These are phyloP conservation scores for Ochlodes sylvanus DNA, from an alignment of 2,888 invertebrate genomes.

Conservation along the genomic window DNA sequence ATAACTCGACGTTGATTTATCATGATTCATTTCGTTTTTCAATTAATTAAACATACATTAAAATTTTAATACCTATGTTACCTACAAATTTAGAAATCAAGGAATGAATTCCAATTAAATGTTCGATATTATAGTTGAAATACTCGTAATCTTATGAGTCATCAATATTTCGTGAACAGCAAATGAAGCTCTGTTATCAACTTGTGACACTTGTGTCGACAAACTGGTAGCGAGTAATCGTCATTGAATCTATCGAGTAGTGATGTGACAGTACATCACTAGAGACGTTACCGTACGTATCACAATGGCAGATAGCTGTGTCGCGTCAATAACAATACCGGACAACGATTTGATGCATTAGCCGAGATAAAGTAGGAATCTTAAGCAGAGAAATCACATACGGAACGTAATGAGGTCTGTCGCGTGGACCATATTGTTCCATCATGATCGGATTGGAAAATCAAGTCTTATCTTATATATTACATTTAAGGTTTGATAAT, in stretches of 20 bases:
- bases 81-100: neutral
- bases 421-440: conserved; percentile 53
- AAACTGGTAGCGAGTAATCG: neutral
- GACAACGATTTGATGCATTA: conserved; percentile 82
- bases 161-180: neutral
- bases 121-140: neutral
- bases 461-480: conserved; percentile 39
- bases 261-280: conserved; percentile 11
- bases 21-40: too few relatives aligned
- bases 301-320: conserved; percentile 49
- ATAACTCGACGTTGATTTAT: too few relatives aligned
- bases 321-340: conserved; percentile 78
- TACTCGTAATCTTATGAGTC: neutral
- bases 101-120: neutral
- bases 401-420: conserved; percentile 54
- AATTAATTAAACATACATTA: too few relatives aligned
- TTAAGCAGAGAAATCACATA: conserved; percentile 73
- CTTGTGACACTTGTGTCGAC: neutral
- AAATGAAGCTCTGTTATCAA: neutral
- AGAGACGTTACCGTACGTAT: conserved; percentile 37
- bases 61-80: too few relatives aligned
- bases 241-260: conserved; percentile 4
- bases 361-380: conserved; percentile 68
- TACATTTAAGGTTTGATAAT: neutral
- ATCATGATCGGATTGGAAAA: conserved; percentile 50